Conservation (phyloP, 2,888 invertebrate species). For the Dryomyza anilis region DNA sequence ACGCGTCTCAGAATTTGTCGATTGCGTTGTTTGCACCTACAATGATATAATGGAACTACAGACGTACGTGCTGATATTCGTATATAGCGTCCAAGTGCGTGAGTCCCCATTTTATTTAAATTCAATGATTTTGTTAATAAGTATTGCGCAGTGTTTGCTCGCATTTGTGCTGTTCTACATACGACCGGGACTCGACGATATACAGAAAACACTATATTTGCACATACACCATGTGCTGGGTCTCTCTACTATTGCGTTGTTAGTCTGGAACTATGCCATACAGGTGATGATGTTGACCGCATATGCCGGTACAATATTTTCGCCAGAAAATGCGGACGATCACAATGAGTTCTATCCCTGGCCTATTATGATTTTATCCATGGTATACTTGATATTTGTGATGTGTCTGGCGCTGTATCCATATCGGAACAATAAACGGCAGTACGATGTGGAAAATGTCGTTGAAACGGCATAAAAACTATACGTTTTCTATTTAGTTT, state of each 20-base stretch:
- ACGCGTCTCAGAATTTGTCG: no score
- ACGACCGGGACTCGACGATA: neutral
- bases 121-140: neutral
- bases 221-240: neutral
- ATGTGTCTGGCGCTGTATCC: neutral
- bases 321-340: neutral
- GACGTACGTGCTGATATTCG: neutral
- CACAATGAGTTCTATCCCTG: neutral
- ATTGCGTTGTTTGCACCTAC: neutral
- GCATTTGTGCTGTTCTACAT: neutral
- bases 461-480: no score
- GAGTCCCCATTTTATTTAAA: neutral
- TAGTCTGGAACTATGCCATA: neutral
- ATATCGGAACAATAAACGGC: no score
- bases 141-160: neutral
- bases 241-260: neutral
- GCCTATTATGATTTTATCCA: neutral
- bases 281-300: neutral
- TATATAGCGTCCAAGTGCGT: neutral
- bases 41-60: neutral
- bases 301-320: neutral
- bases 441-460: no score
- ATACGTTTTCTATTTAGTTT: no score
- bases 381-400: neutral
- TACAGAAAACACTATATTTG: neutral